Conservation (phyloP, 2,888 invertebrate species). For the Cacoxenus indagator region DNA sequence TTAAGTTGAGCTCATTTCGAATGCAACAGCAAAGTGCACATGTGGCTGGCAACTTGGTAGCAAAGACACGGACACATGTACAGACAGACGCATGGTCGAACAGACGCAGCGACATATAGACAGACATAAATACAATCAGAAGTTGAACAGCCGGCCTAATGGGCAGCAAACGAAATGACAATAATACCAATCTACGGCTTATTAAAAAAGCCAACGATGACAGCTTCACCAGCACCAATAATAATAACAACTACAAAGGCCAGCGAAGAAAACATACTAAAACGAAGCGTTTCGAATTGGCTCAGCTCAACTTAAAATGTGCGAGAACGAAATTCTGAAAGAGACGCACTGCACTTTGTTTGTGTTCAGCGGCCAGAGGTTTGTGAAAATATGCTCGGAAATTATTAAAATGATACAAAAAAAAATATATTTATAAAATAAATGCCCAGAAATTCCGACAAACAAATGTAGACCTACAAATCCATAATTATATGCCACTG, state of each 20-base stretch:
- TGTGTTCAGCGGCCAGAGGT: slow-evolving; percentile 4
- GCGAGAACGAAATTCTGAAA: neutral
- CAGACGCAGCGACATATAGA: neutral
- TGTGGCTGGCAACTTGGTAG: neutral
- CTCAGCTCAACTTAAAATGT: slow-evolving; percentile 36
- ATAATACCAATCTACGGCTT: slow-evolving; percentile 70
- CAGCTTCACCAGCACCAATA: slow-evolving; percentile 38
- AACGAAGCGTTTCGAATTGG: slow-evolving; percentile 67
- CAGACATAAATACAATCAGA: neutral
- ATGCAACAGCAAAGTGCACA: slow-evolving; percentile 2
- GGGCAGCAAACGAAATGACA: slow-evolving; percentile 48
- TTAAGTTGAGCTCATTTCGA: neutral
- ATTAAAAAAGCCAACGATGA: slow-evolving; percentile 43
- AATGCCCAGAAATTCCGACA: neutral
- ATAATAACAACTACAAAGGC: slow-evolving; percentile 35
- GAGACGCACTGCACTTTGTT: slow-evolving; percentile 39
- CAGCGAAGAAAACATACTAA: slow-evolving; percentile 41
- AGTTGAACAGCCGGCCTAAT: neutral
- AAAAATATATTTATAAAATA: neutral
- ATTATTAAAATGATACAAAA: neutral
- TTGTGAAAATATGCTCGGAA: slow-evolving; percentile 22
- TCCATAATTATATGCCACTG: slow-evolving; percentile 66
- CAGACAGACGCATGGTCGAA: neutral
- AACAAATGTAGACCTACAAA: slow-evolving; percentile 49
- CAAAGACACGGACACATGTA: neutral